Conservation (phyloP, 2,888 invertebrate species). For the Argyresthia albistria region DNA sequence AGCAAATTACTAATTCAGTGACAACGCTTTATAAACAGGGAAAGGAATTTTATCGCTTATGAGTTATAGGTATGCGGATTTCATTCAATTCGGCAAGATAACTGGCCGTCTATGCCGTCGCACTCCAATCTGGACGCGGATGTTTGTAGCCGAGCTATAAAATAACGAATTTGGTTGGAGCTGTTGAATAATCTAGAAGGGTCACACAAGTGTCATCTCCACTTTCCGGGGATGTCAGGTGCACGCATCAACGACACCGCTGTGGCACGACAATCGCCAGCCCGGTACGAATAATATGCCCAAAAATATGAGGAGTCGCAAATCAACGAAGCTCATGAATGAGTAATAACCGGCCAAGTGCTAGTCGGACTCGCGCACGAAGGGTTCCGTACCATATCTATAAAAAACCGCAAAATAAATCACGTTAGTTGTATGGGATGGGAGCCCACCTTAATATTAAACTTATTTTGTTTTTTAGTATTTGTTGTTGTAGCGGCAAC, state of each 20-base stretch:
- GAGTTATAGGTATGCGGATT: not conserved
- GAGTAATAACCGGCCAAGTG: too few species aligned
- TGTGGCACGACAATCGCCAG: not conserved
- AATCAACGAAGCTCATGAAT: not conserved
- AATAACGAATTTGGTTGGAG: constrained; percentile 32
- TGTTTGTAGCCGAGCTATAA: constrained; percentile 20
- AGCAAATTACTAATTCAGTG: constrained; percentile 9
- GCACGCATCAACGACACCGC: constrained; percentile 12
- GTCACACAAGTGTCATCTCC: constrained; percentile 34
- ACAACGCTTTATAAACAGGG: not conserved
- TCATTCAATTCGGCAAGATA: not conserved
- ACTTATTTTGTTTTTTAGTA: too few species aligned
- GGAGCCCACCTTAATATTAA: too few species aligned
- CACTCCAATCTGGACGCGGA: constrained; percentile 19
- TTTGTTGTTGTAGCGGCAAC: too few species aligned
- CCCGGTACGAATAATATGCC: not conserved
- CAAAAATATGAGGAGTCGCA: not conserved
- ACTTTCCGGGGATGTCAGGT: constrained; percentile 27
- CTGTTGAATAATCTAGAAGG: constrained; percentile 44
- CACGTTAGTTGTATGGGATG: too few species aligned
- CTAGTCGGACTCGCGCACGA: too few species aligned
- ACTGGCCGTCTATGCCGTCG: not conserved
- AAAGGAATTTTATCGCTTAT: not conserved
- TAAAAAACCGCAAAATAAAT: too few species aligned
- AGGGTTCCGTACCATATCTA: too few species aligned